phyloP scores from a whole-genome alignment of 1,140 invertebrate species.

The Apis florea region DNA sequence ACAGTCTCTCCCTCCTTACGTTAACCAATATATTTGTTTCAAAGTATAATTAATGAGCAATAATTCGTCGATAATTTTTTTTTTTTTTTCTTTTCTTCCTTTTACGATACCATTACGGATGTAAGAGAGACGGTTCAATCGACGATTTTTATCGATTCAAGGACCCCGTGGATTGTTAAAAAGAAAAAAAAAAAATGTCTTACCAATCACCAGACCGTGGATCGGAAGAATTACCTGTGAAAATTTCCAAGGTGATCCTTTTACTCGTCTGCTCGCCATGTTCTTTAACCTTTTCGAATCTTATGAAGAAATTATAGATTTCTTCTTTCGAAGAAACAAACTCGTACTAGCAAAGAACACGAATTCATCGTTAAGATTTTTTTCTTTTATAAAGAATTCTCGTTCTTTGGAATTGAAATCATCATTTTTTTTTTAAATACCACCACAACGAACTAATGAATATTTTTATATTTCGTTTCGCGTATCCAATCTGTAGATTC shows the following conservation, averaged over 20 bases:
- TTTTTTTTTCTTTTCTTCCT: neutral
- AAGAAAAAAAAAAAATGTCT: neutral
- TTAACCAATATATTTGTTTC: neutral
- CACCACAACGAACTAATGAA: too few relatives aligned
- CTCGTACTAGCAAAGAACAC: neutral
- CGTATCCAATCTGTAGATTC: too few relatives aligned
- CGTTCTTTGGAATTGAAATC: too few relatives aligned
- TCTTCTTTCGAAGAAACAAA: neutral
- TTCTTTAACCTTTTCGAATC: constrained; percentile 7
- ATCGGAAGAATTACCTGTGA: neutral
- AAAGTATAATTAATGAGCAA: neutral
- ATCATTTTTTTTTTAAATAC: too few relatives aligned
- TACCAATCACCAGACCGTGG: neutral
- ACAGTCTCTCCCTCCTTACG: too few relatives aligned
- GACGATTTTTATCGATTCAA: constrained; percentile 1
- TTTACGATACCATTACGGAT: neutral
- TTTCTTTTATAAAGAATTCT: too few relatives aligned
- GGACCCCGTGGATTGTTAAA: neutral
- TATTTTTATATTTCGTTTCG: too few relatives aligned
- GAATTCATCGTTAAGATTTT: neutral
- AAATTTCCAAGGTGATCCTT: constrained; percentile 37
- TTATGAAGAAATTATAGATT: constrained; percentile 12
- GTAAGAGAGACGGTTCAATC: neutral
- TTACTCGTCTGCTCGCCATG: constrained; percentile 10
- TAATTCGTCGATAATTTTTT: too few relatives aligned